A percentile compares a stretch with the other conserved stretches of the same genome.
Evolutionary conservation across 2,113 vertebrate genomes (phyloP).

Genomic region (Carollia perspicillata): DNA sequence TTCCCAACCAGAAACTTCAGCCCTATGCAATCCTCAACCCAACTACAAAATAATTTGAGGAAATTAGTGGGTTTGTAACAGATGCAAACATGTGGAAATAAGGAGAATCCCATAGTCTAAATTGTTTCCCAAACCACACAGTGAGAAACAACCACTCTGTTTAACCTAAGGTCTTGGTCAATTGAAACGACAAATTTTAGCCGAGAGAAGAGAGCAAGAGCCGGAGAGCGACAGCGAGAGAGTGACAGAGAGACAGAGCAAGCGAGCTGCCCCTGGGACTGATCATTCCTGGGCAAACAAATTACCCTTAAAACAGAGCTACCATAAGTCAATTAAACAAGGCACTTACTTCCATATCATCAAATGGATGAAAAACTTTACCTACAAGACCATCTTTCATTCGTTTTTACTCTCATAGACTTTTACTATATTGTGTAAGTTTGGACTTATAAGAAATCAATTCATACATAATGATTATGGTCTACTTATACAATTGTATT

Average conservation of each 20-base stretch:
- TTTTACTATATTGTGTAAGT: background rate
- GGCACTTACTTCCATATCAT: background rate
- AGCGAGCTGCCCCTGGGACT: background rate
- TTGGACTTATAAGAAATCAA: background rate
- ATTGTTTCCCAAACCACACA: constrained; percentile 47
- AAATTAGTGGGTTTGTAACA: constrained; percentile 11
- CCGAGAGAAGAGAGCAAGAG: background rate
- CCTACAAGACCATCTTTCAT: background rate
- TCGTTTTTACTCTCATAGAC: constrained; percentile 6
- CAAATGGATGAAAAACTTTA: background rate
- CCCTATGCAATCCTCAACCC: background rate
- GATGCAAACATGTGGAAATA: background rate
- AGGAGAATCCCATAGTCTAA: constrained; percentile 47
- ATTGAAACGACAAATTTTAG: background rate
- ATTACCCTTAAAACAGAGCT: background rate
- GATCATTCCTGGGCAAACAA: constrained; percentile 34
- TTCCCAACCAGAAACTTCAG: background rate
- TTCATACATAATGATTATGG: background rate
- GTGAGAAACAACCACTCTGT: constrained; percentile 47
- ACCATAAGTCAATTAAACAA: background rate
- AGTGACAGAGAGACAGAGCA: background rate
- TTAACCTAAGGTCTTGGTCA: constrained; percentile 39
- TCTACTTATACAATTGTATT: background rate
- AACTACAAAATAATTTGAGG: background rate
- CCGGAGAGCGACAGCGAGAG: rapidly evolving